Conservation (phyloP, 2,888 invertebrate genomes). For the Harpalus rufipes region DNA sequence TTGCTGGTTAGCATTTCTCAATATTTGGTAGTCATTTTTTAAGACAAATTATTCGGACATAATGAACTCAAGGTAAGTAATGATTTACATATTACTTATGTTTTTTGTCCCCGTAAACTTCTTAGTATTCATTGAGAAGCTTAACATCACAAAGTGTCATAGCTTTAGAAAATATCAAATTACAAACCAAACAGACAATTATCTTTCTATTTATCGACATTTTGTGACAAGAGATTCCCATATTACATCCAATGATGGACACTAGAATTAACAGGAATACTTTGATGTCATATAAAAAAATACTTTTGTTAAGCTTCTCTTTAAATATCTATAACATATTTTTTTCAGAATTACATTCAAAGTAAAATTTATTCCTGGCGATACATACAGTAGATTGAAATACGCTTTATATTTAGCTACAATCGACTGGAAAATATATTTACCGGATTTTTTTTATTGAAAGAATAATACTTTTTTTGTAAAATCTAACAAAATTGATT, state of each 20-base stretch:
- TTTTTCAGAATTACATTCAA: no score
- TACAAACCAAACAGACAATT: constrained; percentile 21
- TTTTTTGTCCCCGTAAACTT: constrained; percentile 4
- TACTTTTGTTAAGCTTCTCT: no score
- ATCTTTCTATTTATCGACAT: constrained; percentile 4
- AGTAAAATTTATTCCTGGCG: no score
- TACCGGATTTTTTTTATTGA: no score
- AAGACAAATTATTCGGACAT: background rate
- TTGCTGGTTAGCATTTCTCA: background rate
- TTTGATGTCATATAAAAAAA: no score
- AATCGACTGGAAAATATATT: no score
- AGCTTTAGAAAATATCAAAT: constrained; percentile 10
- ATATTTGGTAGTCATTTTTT: background rate
- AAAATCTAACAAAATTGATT: no score
- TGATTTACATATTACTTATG: constrained; percentile 3
- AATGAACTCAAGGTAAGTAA: constrained; percentile 21
- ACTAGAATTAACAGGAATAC: background rate
- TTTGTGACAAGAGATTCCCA: background rate
- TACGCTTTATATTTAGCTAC: no score
- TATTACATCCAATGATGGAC: background rate
- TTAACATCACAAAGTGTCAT: constrained; percentile 18
- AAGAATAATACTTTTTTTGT: no score
- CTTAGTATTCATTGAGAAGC: constrained; percentile 17
- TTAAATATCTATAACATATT: no score
- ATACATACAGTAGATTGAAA: no score